These are phyloP conservation scores for Tethya wilhelma DNA, from an alignment of 37 sponge, comb jelly and placozoan genomes.

Conservation along the genomic window DNA sequence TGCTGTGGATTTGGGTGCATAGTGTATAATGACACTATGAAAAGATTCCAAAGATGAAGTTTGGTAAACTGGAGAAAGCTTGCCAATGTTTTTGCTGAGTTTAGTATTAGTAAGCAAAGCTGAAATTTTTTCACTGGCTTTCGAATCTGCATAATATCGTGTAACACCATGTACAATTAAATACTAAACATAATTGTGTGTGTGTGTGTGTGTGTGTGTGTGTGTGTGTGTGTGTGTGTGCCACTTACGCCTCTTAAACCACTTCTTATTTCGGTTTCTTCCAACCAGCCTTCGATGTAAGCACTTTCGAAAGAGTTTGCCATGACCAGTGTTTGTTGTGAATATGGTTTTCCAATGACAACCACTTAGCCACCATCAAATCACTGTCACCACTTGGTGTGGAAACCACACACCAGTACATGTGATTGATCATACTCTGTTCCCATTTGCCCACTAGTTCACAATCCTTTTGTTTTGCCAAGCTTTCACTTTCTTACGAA, in stretches of 20 bases:
- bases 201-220: not conserved
- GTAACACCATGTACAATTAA: not conserved
- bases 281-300: constrained; percentile 4
- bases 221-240: not conserved
- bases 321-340: constrained; percentile 45
- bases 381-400: constrained; percentile 19
- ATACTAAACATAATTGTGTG: not conserved
- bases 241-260: constrained; percentile 53
- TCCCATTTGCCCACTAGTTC: constrained; percentile 32
- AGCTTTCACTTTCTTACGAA: not conserved
- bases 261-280: constrained; percentile 39
- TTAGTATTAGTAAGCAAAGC: not conserved
- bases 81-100: constrained; percentile 21
- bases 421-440: constrained; percentile 51
- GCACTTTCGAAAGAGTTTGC: constrained; percentile 33
- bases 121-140: constrained; percentile 5
- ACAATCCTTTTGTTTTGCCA: constrained; percentile 36
- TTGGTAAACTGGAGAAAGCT: constrained; percentile 47
- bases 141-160: not conserved
- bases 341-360: constrained; percentile 54
- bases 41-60: constrained; percentile 59
- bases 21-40: constrained; percentile 66
- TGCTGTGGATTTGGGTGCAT: constrained; percentile 71
- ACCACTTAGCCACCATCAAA: constrained; percentile 52
- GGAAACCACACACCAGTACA: constrained; percentile 62